Evolutionary conservation across 2,113 vertebrate genomes (phyloP).

Genomic region (Bubo blakistoni): DNA sequence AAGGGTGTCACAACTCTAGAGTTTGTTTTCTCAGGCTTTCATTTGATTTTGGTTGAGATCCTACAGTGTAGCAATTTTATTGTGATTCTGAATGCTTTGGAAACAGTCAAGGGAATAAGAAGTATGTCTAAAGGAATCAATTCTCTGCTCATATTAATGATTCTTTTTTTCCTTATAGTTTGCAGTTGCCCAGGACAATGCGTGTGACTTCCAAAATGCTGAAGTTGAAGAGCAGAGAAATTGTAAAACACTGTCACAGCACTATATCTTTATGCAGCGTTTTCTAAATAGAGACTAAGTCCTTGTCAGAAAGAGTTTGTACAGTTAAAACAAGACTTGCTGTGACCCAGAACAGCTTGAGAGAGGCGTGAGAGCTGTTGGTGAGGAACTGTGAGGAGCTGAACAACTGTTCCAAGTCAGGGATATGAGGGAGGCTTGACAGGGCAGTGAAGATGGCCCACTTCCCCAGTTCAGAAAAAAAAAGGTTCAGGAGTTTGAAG

Average conservation of each 20-base stretch:
- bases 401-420: background rate
- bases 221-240: background rate
- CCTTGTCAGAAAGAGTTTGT: conserved; percentile 2
- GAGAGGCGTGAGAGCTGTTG: background rate
- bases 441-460: background rate
- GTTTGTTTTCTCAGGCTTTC: background rate
- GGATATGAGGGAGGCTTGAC: background rate
- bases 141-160: background rate
- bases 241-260: background rate
- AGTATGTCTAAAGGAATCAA: background rate
- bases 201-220: background rate
- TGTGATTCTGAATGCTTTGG: background rate
- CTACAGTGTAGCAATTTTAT: background rate
- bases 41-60: background rate
- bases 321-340: background rate
- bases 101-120: background rate
- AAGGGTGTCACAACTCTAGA: background rate
- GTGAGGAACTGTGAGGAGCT: background rate
- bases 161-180: background rate
- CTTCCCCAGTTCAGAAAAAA: background rate
- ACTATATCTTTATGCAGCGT: background rate
- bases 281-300: conserved; percentile 51
- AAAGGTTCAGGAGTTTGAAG: background rate
- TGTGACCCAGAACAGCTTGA: conserved; percentile 28
- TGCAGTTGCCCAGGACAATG: background rate